Evolutionary conservation across 2,113 vertebrate species (phyloP), one percentile per base, ranked within the genome.

Genomic region (Rostratula benghalensis): DNA sequence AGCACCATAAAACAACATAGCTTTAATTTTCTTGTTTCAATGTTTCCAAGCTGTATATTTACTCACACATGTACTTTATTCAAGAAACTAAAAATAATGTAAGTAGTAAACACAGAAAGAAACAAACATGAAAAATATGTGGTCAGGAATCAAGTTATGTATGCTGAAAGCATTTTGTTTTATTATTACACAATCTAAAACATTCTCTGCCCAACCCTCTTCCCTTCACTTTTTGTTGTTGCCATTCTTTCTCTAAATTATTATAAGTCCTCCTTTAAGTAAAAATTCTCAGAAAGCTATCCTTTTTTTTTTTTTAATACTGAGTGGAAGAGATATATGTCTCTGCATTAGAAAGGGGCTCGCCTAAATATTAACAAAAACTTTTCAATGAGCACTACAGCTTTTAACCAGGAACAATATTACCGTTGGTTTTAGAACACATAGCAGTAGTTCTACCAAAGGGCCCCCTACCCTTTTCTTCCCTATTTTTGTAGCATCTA

Each of bases 1-100:
- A 83, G 45, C 28, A 65, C 16, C 51, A 59, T 12, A 39, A 13
- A 68, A 41, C 45, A 19, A 31, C 31, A 79, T 45, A 61, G 70
- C 9, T 90, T 91, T 73, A 39, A 68, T 93, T 78, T 69, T n/a
- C 74, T 71, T 46, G 13, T 43, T 74, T 75, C 25, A 17, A 1
- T 22, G 46, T 54, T 90, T 63, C 68, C 89, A 93, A 59, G 65
- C 4, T 75, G 30, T 54, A 3, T 71, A 48, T 63, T 83, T 92
- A 43, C n/a, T 76, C 37, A 80, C 54, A 73, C 14, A 73, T 68
- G 31, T 71, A 89, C 35, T 93, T 83, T 54, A 86, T 67, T 76
- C 51, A 89, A 82, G 37, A 83, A 91, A 51, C 31, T 86, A 83
- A 83, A 79, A 83, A 74, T 91, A 86, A 64, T 75, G 11, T 4